Percentiles rank a stretch among this genome's conserved stretches.
These are phyloP conservation scores for Stigmatopora argus DNA, from an alignment of 2,113 vertebrate species.

Conservation along the genomic window DNA sequence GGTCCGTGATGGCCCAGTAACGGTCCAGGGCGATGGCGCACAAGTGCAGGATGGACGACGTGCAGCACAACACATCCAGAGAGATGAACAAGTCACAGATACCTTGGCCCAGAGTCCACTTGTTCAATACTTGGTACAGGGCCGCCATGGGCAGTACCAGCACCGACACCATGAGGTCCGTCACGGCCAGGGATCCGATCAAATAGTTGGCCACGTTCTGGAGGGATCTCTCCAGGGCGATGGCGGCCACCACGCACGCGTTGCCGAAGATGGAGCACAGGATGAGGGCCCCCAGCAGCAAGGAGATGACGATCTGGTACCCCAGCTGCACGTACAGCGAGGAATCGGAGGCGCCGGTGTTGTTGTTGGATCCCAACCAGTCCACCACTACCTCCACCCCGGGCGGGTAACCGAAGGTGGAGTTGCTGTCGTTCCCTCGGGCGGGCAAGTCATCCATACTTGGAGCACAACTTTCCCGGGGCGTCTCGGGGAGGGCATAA, in stretches of 20 bases:
- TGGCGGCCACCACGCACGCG: conserved; percentile 91
- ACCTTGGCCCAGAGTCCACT: conserved; percentile 94
- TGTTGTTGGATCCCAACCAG: conserved; percentile 61
- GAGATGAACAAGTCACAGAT: conserved; percentile 95
- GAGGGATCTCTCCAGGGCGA: conserved; percentile 90
- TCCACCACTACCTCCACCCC: conserved; percentile 50
- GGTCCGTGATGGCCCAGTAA: conserved; percentile 97
- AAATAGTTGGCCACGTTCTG: conserved; percentile 98
- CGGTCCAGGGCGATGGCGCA: conserved; percentile 96
- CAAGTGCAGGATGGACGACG: conserved; percentile 95
- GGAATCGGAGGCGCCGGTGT: conserved; percentile 38
- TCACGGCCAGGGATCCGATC: conserved; percentile 93
- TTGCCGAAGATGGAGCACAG: conserved; percentile 91
- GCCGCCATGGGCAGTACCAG: conserved; percentile 96
- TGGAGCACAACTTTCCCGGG: conserved; percentile 45
- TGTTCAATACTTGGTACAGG: conserved; percentile 93
- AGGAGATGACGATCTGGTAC: conserved; percentile 89
- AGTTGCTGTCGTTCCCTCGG: conserved; percentile 72
- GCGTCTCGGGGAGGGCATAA: conserved; percentile 22
- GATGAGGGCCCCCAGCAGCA: conserved; percentile 85
- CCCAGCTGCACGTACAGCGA: conserved; percentile 74
- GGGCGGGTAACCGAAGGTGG: conserved; percentile 69
- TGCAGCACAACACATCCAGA: conserved; percentile 94
- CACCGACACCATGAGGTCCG: conserved; percentile 97
- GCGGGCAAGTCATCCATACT: conserved; percentile 62